A percentile compares a stretch with the other conserved stretches of the same genome.
Conservation (phyloP, 2,797 vertebrate species). For the Trachops cirrhosus region DNA sequence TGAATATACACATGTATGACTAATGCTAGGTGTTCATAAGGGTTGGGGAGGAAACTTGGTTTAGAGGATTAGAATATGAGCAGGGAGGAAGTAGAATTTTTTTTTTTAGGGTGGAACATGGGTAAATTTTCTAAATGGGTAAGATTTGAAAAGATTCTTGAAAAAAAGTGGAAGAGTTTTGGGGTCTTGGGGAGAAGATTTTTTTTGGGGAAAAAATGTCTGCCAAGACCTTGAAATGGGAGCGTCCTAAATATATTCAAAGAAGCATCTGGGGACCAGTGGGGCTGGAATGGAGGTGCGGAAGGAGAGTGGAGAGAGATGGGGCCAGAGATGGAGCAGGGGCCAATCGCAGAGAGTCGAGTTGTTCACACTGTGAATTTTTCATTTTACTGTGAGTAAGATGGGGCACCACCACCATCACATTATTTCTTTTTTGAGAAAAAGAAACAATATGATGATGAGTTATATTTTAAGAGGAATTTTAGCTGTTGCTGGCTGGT, state of each 20-base stretch:
- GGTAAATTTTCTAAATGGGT: background rate
- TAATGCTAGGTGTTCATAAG: background rate
- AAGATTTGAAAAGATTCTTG: background rate
- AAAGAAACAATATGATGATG: background rate
- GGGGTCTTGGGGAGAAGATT: background rate
- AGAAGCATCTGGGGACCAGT: background rate
- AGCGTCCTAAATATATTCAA: background rate
- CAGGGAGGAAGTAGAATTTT: background rate
- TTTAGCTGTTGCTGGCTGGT: background rate
- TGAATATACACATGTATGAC: background rate
- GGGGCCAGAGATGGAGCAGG: background rate
- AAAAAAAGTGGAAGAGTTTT: background rate
- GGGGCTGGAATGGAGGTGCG: rapidly evolving
- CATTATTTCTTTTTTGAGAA: too few species aligned
- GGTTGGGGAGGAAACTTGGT: background rate
- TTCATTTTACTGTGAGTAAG: background rate
- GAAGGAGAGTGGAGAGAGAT: background rate
- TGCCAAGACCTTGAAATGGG: background rate
- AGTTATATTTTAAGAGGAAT: background rate
- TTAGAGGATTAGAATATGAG: background rate
- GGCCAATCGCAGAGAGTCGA: background rate
- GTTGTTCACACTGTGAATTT: background rate
- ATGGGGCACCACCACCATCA: background rate
- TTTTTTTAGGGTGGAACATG: background rate
- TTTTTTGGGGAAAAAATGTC: background rate